Conservation (phyloP, 2,113 vertebrate genomes). For the Pelecanus crispus region DNA sequence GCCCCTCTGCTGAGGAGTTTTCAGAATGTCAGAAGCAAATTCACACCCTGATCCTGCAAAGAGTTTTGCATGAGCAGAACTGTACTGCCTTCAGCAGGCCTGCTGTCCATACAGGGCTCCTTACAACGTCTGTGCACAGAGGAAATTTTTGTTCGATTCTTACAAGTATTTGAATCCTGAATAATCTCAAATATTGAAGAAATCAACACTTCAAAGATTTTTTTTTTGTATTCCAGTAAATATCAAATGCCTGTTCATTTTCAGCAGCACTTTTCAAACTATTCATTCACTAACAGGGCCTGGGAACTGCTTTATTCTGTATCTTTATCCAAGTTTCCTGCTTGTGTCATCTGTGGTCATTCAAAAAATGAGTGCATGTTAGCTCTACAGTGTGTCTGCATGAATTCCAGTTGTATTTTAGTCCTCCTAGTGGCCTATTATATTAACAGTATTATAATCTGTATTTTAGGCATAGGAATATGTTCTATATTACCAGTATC, state of each 20-base stretch:
- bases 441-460: slow-evolving; percentile 1
- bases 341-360: neutral
- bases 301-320: slow-evolving; percentile 23
- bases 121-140: rapidly evolving
- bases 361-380: neutral
- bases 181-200: neutral
- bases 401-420: slow-evolving; percentile 59
- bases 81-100: neutral
- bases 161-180: neutral
- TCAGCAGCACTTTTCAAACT: neutral
- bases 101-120: neutral
- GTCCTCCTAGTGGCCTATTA: slow-evolving; percentile 61
- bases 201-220: neutral
- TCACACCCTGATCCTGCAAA: neutral
- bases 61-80: neutral
- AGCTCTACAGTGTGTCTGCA: neutral
- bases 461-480: neutral
- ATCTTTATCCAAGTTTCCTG: slow-evolving; percentile 34
- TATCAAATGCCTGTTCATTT: neutral
- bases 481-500: neutral
- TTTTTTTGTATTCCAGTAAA: neutral
- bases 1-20: neutral
- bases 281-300: neutral
- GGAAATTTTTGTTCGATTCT: neutral
- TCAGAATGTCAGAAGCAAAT: neutral